phyloP scores from a whole-genome alignment of 2,797 vertebrate genomes.

The Semaprochilodus insignis region DNA sequence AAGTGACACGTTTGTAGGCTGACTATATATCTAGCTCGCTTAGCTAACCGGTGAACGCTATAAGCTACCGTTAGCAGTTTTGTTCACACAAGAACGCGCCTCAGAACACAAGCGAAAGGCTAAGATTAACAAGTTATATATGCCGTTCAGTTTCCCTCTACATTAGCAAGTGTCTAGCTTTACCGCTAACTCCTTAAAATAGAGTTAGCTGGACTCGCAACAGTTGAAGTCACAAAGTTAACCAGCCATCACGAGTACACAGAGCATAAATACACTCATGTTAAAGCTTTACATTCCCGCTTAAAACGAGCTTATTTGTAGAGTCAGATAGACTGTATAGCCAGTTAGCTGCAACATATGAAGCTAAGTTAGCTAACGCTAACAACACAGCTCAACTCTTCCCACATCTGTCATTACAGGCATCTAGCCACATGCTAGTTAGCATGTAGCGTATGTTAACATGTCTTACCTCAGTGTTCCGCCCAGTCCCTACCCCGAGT shows the following conservation, averaged over 20 bases:
- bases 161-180: neutral
- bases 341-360: neutral
- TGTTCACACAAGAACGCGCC: neutral
- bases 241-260: neutral
- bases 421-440: constrained; percentile 35
- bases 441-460: neutral
- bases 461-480: constrained; percentile 72
- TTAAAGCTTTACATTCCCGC: too few relatives aligned
- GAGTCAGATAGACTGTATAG: neutral
- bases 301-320: neutral
- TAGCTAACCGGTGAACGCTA: neutral
- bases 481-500: constrained; percentile 58
- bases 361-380: neutral
- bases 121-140: neutral
- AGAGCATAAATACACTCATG: too few relatives aligned
- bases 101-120: neutral
- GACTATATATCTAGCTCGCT: neutral
- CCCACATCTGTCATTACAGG: constrained; percentile 31
- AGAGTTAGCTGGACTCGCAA: neutral
- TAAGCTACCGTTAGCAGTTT: neutral
- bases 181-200: neutral
- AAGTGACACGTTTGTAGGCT: neutral
- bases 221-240: neutral
- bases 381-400: constrained; percentile 5
- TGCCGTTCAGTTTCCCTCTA: neutral